phyloP scores from a whole-genome alignment of 2,797 vertebrate species.

The Microtus californicus region DNA sequence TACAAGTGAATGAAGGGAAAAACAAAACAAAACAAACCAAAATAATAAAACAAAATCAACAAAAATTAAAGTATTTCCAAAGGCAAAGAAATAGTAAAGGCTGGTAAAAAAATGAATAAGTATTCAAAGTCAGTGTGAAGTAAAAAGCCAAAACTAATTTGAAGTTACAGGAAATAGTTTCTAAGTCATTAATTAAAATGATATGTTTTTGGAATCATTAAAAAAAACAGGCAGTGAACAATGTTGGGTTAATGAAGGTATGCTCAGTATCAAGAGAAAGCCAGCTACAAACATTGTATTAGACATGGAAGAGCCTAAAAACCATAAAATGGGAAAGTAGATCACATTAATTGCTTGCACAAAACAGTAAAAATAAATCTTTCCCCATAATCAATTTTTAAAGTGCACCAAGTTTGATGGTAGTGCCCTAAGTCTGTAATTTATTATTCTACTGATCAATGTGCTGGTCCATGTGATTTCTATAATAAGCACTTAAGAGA shows the following conservation, averaged over 20 bases:
- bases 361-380: conserved; percentile 60
- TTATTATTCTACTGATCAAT: conserved; percentile 54
- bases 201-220: not conserved
- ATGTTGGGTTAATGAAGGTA: not conserved
- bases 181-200: not conserved
- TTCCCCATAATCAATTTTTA: conserved; percentile 41
- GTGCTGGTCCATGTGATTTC: not conserved
- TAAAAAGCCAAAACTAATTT: not conserved
- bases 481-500: conserved; percentile 52
- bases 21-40: not conserved
- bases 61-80: not conserved
- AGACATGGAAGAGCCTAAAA: not conserved
- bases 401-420: not conserved
- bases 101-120: not conserved
- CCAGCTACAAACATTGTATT: not conserved
- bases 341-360: conserved; percentile 8
- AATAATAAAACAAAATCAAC: not conserved
- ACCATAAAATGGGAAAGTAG: not conserved
- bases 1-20: not conserved
- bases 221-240: not conserved
- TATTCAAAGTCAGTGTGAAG: not conserved
- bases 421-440: not conserved
- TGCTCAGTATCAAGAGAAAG: conserved; percentile 4
- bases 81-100: conserved; percentile 29
- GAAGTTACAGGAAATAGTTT: conserved; percentile 7